phyloP scores from a whole-genome alignment of 2,113 vertebrate species.

The Leucopternis melanops region DNA sequence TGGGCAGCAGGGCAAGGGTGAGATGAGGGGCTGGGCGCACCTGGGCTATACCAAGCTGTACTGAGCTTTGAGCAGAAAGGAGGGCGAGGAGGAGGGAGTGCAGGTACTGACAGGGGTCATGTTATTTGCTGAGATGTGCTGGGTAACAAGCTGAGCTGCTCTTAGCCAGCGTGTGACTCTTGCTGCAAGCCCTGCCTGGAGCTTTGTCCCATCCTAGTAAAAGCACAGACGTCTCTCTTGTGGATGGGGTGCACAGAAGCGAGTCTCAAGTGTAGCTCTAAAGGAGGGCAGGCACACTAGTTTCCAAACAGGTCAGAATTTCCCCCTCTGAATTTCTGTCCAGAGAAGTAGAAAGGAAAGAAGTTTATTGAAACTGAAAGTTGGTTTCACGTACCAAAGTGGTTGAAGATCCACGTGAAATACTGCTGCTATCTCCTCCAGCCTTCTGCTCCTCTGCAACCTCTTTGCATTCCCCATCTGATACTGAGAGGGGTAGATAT shows the following conservation, averaged over 20 bases:
- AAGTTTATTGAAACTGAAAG: not conserved
- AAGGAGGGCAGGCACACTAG: not conserved
- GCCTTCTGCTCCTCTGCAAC: constrained; percentile 30
- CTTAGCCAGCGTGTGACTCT: not conserved
- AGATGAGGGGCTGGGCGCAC: not conserved
- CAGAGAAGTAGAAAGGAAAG: not conserved
- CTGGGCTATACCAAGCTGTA: not conserved
- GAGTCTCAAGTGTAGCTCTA: not conserved
- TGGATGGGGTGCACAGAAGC: not conserved
- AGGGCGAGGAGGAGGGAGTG: not conserved
- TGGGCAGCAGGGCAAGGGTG: not conserved
- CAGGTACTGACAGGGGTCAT: not conserved
- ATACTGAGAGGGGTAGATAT: not conserved
- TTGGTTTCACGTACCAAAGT: not conserved
- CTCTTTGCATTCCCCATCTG: not conserved
- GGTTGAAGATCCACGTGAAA: not conserved
- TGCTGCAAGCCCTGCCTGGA: not conserved
- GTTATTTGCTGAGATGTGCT: not conserved
- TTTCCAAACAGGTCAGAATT: not conserved
- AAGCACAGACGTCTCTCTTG: not conserved
- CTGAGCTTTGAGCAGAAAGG: not conserved
- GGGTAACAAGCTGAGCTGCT: not conserved
- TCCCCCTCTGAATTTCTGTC: not conserved
- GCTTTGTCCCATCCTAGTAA: not conserved
- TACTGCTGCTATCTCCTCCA: not conserved